A percentile compares a stretch with the other conserved stretches of the same genome.
These are phyloP conservation scores for Agrochola macilenta DNA, from an alignment of 2,888 invertebrate genomes.

Conservation along the genomic window DNA sequence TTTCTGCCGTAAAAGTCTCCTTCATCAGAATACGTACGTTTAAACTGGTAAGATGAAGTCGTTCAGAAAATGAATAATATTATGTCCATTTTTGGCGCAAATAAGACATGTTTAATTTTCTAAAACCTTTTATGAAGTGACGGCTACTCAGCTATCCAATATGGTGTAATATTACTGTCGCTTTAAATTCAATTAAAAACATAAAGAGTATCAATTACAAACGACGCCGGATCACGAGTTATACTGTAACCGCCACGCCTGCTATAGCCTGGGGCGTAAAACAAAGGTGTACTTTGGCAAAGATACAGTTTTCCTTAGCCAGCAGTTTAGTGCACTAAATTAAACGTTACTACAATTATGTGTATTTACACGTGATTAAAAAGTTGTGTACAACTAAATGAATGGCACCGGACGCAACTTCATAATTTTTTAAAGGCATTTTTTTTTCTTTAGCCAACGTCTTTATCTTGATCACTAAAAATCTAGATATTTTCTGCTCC, in stretches of 20 bases:
- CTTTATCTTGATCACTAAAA: neutral
- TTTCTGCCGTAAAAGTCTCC: neutral
- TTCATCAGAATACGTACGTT: neutral
- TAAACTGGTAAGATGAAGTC: neutral
- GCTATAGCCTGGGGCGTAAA: conserved; percentile 15
- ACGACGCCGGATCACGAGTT: neutral
- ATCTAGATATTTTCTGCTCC: too few relatives aligned
- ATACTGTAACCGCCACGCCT: conserved; percentile 29
- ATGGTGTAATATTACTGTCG: conserved; percentile 18
- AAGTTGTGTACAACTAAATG: neutral
- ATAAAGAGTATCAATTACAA: conserved; percentile 51
- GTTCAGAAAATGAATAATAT: neutral
- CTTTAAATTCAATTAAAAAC: conserved; percentile 48
- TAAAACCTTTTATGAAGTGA: conserved; percentile 2
- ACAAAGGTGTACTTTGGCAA: conserved; percentile 33
- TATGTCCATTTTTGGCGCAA: neutral
- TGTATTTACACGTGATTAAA: neutral
- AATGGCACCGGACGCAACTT: neutral
- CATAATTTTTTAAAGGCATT: neutral
- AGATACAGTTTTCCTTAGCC: neutral
- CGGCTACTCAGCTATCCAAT: neutral
- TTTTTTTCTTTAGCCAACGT: too few relatives aligned
- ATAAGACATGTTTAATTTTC: neutral
- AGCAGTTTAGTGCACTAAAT: conserved; percentile 13
- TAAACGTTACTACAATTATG: neutral